Conservation (phyloP, 2,113 vertebrate species). For the Crotophaga sulcirostris region DNA sequence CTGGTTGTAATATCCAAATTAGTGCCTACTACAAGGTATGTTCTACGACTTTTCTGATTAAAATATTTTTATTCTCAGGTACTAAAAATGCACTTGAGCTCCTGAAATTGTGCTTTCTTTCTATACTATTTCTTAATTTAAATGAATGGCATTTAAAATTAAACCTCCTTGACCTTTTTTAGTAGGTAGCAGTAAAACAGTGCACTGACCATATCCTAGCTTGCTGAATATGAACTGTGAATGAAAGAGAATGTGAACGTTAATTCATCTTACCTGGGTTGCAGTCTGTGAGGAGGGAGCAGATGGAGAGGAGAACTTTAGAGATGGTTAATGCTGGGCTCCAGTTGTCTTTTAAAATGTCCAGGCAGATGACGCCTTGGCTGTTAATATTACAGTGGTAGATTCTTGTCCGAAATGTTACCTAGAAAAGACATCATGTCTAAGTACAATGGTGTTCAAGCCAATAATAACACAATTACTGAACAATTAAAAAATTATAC, state of each 20-base stretch:
- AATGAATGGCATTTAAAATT: not conserved
- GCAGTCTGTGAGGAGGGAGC: slow-evolving; percentile 97
- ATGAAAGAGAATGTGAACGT: not conserved
- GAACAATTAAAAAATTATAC: not conserved
- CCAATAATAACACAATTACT: not conserved
- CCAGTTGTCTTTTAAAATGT: slow-evolving; percentile 98
- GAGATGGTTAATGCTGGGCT: slow-evolving; percentile 95
- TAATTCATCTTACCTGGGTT: slow-evolving; percentile 86
- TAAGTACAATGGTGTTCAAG: not conserved
- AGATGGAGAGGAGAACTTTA: slow-evolving; percentile 97
- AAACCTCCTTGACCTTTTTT: not conserved
- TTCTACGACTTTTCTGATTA: slow-evolving; percentile 40
- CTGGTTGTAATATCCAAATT: slow-evolving; percentile 57
- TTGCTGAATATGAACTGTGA: not conserved
- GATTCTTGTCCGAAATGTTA: slow-evolving; percentile 95
- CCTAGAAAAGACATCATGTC: slow-evolving; percentile 68
- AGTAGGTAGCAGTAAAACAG: not conserved
- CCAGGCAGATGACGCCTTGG: slow-evolving; percentile 96
- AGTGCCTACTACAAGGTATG: slow-evolving; percentile 17
- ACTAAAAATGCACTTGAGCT: slow-evolving; percentile 18
- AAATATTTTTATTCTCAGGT: not conserved
- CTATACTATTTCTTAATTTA: not conserved
- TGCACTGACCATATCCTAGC: not conserved
- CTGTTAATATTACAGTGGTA: slow-evolving; percentile 99
- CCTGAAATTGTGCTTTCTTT: slow-evolving; percentile 23